Conservation (phyloP, 1,140 invertebrate genomes). For the Drosophila sucinea region DNA sequence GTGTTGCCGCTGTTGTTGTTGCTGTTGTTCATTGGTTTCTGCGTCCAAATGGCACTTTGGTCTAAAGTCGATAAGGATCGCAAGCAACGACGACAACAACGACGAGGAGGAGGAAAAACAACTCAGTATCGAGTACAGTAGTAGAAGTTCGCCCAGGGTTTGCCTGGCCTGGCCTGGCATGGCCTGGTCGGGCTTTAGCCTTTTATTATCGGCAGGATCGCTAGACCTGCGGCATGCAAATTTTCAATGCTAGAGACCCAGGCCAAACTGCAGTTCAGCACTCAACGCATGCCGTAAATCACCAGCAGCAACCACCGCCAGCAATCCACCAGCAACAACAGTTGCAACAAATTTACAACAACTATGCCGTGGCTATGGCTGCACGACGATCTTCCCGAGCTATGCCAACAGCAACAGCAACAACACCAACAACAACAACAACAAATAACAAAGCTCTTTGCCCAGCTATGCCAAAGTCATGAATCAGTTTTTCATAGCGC, state of each 20-base stretch:
- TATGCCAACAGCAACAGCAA: neutral
- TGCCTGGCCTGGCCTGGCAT: constrained; percentile 8
- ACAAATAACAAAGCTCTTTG: constrained; percentile 28
- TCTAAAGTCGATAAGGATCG: constrained; percentile 78
- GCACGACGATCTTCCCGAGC: constrained; percentile 64
- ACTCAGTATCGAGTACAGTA: constrained; percentile 34
- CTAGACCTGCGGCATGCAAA: constrained; percentile 73
- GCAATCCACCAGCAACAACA: constrained; percentile 51
- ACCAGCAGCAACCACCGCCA: constrained; percentile 47
- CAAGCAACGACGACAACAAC: constrained; percentile 42
- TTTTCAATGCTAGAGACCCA: constrained; percentile 65
- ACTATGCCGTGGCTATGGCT: constrained; percentile 72
- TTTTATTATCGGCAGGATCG: constrained; percentile 81
- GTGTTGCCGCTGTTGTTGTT: constrained; percentile 56
- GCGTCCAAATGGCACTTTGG: constrained; percentile 77
- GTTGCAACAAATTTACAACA: constrained; percentile 78
- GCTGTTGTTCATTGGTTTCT: constrained; percentile 67
- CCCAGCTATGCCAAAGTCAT: constrained; percentile 44
- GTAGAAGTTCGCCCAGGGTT: constrained; percentile 7
- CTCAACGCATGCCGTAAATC: constrained; percentile 80
- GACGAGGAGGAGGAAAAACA: constrained; percentile 13
- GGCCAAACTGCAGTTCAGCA: constrained; percentile 29
- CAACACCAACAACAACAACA: neutral
- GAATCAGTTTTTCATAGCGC: constrained; percentile 78
- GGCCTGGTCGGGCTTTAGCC: constrained; percentile 38